Conservation (phyloP, 2,888 invertebrate genomes). For the Amorpha juglandis region DNA sequence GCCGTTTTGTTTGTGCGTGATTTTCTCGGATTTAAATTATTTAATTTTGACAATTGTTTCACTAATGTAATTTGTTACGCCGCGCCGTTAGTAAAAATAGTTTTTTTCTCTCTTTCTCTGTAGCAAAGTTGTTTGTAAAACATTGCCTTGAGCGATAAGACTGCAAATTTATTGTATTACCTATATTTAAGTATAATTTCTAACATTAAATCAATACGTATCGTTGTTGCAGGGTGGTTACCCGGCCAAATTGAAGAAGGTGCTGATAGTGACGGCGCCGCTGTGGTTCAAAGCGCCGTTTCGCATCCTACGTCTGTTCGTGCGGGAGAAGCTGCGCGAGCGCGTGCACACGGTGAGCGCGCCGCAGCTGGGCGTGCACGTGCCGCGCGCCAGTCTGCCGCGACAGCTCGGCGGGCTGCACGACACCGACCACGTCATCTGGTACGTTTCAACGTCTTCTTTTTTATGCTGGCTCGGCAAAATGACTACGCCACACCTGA, state of each 20-base stretch:
- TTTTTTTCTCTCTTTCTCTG: too few species aligned
- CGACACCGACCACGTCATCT: conserved; percentile 94
- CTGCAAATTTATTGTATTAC: too few species aligned
- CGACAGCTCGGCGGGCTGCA: conserved; percentile 94
- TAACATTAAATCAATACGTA: background rate
- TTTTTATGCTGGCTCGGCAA: too few species aligned
- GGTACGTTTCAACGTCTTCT: conserved; percentile 89
- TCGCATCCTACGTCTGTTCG: conserved; percentile 96
- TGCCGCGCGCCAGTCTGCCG: conserved; percentile 95
- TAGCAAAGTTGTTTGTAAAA: too few species aligned
- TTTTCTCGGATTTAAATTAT: too few species aligned
- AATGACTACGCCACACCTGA: too few species aligned
- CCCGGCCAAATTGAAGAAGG: conserved; percentile 98
- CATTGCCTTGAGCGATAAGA: too few species aligned
- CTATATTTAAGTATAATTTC: background rate
- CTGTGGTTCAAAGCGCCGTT: conserved; percentile 99
- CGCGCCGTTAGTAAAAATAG: too few species aligned
- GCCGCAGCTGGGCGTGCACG: conserved; percentile 94
- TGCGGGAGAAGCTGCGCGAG: conserved; percentile 97
- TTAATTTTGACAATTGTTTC: too few species aligned
- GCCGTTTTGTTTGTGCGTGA: too few species aligned
- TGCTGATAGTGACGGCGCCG: conserved; percentile 98
- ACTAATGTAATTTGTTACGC: too few species aligned
- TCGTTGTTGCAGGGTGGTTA: conserved; percentile 92
- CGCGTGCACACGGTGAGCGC: conserved; percentile 97